A percentile compares a stretch with the other conserved stretches of the same genome.
These are phyloP conservation scores for Pelodiscus sinensis DNA, from an alignment of 2,113 vertebrate genomes.

Conservation along the genomic window DNA sequence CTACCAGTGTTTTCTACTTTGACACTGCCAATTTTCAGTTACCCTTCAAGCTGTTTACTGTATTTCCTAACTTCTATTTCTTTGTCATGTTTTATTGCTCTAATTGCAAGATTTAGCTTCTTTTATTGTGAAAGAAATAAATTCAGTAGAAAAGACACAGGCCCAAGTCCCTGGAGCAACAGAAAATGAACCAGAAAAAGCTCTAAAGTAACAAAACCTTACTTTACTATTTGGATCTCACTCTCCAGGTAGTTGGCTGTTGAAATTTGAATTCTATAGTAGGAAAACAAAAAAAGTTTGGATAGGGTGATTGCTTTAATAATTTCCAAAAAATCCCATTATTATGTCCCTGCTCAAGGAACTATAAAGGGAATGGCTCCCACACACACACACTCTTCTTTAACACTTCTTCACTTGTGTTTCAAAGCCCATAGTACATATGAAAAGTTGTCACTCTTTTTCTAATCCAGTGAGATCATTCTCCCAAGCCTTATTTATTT, in stretches of 20 bases:
- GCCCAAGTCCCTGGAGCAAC: background rate
- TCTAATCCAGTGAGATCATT: background rate
- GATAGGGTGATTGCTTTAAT: background rate
- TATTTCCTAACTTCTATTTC: conserved; percentile 30
- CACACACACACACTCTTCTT: background rate
- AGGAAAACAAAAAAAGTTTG: background rate
- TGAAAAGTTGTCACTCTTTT: background rate
- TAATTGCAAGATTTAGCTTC: conserved; percentile 48
- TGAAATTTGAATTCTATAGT: background rate
- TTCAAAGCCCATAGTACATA: accelerated
- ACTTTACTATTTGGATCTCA: background rate
- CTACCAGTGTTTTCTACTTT: conserved; percentile 50
- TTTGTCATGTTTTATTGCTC: conserved; percentile 7
- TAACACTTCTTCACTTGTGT: background rate
- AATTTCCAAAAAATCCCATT: background rate
- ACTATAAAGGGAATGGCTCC: background rate
- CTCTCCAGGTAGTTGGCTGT: background rate
- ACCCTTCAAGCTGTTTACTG: conserved; percentile 58
- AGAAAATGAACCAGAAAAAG: conserved; percentile 34
- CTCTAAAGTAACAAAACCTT: conserved; percentile 5
- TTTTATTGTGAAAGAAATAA: conserved; percentile 31
- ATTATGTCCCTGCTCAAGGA: background rate
- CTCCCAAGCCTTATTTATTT: background rate
- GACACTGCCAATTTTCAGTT: conserved; percentile 61
- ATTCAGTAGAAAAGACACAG: background rate